These are phyloP conservation scores for Erebia ligea DNA, from an alignment of 2,888 invertebrate genomes.

Conservation along the genomic window DNA sequence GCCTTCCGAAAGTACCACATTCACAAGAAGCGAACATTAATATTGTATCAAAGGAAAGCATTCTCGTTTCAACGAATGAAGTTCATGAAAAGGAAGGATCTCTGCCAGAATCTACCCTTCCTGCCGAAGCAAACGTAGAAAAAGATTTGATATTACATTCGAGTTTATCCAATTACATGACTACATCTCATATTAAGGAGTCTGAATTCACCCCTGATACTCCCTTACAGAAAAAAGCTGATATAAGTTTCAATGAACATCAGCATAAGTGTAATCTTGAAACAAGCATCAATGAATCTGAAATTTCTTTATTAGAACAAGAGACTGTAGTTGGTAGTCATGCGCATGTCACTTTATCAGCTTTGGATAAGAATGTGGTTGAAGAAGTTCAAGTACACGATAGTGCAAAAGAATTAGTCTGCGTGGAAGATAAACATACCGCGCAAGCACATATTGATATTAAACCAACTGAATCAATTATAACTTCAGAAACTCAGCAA, in stretches of 20 bases:
- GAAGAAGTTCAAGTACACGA: constrained; percentile 86
- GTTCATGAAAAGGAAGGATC: constrained; percentile 86
- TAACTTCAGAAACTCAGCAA: constrained; percentile 79
- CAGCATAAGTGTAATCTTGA: constrained; percentile 84
- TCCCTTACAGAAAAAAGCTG: constrained; percentile 80
- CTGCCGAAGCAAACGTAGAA: constrained; percentile 58
- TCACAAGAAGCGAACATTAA: constrained; percentile 84
- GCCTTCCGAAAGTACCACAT: constrained; percentile 83
- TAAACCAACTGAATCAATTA: constrained; percentile 83
- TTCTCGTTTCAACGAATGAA: constrained; percentile 80
- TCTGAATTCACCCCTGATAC: constrained; percentile 77
- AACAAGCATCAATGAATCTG: constrained; percentile 84
- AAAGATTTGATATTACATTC: constrained; percentile 70
- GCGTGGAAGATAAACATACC: constrained; percentile 75
- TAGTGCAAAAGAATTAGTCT: constrained; percentile 83
- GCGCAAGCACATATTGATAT: constrained; percentile 84
- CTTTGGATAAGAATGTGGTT: constrained; percentile 83
- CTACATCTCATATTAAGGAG: constrained; percentile 87
- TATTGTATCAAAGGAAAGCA: constrained; percentile 84
- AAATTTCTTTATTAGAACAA: constrained; percentile 73
- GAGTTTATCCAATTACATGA: constrained; percentile 83
- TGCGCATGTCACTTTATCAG: constrained; percentile 77
- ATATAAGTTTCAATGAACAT: constrained; percentile 84
- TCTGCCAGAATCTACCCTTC: constrained; percentile 65
- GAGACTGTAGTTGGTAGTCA: constrained; percentile 66